Evolutionary conservation across 2,113 vertebrate genomes (phyloP).

Genomic region (Laticauda laticaudata): DNA sequence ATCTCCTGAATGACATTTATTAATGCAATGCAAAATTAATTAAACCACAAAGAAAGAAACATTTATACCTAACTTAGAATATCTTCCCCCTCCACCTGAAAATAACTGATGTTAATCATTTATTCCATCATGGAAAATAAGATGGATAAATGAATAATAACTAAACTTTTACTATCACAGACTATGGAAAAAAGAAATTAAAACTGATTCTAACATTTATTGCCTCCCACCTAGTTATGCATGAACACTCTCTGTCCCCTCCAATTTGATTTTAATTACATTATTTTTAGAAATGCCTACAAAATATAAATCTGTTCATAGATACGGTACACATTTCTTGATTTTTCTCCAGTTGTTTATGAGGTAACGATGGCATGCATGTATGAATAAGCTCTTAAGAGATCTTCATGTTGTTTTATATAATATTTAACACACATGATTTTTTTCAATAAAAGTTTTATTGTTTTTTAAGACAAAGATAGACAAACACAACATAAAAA

Average conservation of each 20-base stretch:
- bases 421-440: neutral
- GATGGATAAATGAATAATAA: neutral
- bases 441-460: too few relatives aligned
- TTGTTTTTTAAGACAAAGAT: too few relatives aligned
- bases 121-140: conserved; percentile 14
- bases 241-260: neutral
- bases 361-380: neutral
- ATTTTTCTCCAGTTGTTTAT: neutral
- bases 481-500: too few relatives aligned
- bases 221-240: neutral
- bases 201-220: neutral
- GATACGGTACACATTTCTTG: neutral
- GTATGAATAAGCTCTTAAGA: neutral
- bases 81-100: conserved; percentile 11
- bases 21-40: neutral
- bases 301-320: neutral
- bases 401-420: neutral
- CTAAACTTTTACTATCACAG: neutral
- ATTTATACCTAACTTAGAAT: neutral
- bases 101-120: conserved; percentile 22
- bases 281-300: neutral
- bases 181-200: neutral
- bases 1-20: neutral
- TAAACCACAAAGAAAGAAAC: neutral
- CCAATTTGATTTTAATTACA: neutral